Percentiles rank a stretch among this genome's conserved stretches.
These are phyloP conservation scores for Eristalinus aeneus DNA, from an alignment of 2,888 invertebrate genomes.

Conservation along the genomic window DNA sequence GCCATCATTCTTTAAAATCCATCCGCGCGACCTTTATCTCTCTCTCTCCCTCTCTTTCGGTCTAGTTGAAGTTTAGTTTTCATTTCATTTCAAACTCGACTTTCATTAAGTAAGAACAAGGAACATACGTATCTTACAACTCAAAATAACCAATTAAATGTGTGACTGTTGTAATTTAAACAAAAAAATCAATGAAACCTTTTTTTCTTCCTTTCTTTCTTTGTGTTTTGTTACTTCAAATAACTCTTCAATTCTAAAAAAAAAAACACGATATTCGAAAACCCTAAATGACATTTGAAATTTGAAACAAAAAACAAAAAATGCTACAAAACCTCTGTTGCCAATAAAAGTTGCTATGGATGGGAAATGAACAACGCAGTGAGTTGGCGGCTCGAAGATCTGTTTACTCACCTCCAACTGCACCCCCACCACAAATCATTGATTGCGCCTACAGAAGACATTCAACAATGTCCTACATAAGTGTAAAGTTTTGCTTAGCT, in stretches of 20 bases:
- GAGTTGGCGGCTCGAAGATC: constrained; percentile 74
- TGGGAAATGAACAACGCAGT: constrained; percentile 76
- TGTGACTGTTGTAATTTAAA: constrained; percentile 31
- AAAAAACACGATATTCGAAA: background rate
- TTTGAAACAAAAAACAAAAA: too few relatives aligned
- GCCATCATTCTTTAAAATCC: background rate
- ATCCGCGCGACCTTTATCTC: background rate
- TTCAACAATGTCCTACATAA: constrained; percentile 80
- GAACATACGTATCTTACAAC: background rate
- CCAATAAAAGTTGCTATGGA: constrained; percentile 77
- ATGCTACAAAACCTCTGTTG: background rate
- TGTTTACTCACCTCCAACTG: constrained; percentile 78
- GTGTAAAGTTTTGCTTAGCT: constrained; percentile 77
- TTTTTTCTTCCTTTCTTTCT: constrained; percentile 61
- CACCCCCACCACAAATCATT: constrained; percentile 75
- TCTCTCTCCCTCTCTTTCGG: background rate
- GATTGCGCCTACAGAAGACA: constrained; percentile 77
- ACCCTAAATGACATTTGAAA: too few relatives aligned
- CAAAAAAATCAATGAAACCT: constrained; percentile 40
- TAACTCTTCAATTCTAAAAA: constrained; percentile 3
- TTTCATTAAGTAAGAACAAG: constrained; percentile 3
- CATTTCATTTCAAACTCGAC: constrained; percentile 14
- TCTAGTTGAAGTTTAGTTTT: background rate
- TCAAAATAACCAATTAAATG: constrained; percentile 6
- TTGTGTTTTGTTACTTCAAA: constrained; percentile 27